Conservation (phyloP, 2,888 invertebrate genomes). For the Conchocele bisecta region DNA sequence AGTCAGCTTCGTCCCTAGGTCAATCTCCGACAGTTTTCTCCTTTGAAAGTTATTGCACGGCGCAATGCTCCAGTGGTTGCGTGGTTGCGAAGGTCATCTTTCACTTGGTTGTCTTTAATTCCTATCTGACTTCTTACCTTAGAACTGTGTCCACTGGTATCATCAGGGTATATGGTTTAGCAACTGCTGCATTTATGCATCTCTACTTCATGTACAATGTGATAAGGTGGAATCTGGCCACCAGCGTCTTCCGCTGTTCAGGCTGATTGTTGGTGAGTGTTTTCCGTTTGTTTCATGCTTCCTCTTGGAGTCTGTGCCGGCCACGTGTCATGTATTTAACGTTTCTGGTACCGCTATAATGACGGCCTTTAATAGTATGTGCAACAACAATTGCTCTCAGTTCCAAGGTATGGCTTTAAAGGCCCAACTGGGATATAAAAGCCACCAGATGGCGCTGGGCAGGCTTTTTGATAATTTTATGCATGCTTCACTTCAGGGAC, state of each 20-base stretch:
- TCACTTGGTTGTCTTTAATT: constrained; percentile 74
- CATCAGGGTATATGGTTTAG: too few relatives aligned
- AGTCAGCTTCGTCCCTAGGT: constrained; percentile 88
- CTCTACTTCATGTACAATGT: constrained; percentile 34
- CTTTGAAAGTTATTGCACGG: constrained; percentile 86
- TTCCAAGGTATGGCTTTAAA: too few relatives aligned
- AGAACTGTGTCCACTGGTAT: too few relatives aligned
- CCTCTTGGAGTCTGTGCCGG: constrained; percentile 42
- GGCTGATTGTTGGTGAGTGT: constrained; percentile 8
- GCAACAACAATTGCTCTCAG: too few relatives aligned
- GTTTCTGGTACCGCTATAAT: constrained; percentile 14
- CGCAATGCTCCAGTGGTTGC: constrained; percentile 72
- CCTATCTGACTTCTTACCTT: too few relatives aligned
- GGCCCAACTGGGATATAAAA: too few relatives aligned
- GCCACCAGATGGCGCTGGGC: too few relatives aligned
- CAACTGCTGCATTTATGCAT: constrained; percentile 2
- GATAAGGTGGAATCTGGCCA: not conserved
- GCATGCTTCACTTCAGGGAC: too few relatives aligned
- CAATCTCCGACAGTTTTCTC: constrained; percentile 90
- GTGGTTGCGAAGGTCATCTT: constrained; percentile 70
- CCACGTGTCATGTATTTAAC: constrained; percentile 47
- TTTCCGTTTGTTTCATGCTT: constrained; percentile 24
- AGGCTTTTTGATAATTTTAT: too few relatives aligned
- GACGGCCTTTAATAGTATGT: too few relatives aligned
- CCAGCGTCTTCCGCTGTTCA: not conserved